Percentiles rank a stretch among this genome's conserved stretches.
Evolutionary conservation across 2,888 invertebrate genomes (phyloP).

Genomic region (Aporophyla nigra): DNA sequence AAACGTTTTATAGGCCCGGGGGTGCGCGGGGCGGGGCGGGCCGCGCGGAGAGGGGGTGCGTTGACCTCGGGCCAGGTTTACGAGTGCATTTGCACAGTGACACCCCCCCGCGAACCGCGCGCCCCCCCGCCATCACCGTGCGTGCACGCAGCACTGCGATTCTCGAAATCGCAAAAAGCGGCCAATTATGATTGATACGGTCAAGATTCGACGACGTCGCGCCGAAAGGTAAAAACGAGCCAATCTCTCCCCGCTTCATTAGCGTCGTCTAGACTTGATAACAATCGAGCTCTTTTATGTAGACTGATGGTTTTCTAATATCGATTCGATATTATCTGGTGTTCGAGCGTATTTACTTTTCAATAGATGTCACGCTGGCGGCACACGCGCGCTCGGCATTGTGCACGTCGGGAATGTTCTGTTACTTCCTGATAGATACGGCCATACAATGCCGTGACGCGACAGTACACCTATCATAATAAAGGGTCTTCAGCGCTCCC

Average conservation of each 20-base stretch:
- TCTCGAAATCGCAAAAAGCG: slow-evolving; percentile 83
- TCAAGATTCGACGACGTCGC: slow-evolving; percentile 74
- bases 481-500: slow-evolving; percentile 55
- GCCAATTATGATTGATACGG: slow-evolving; percentile 88
- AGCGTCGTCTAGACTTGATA: slow-evolving; percentile 71
- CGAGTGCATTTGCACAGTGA: slow-evolving; percentile 90
- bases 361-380: slow-evolving; percentile 44
- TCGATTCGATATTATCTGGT: slow-evolving; percentile 49
- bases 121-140: slow-evolving; percentile 70
- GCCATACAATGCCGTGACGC: slow-evolving; percentile 57
- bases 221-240: slow-evolving; percentile 80
- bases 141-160: slow-evolving; percentile 83
- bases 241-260: slow-evolving; percentile 69
- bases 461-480: slow-evolving; percentile 57
- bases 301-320: slow-evolving; percentile 55
- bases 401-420: slow-evolving; percentile 58
- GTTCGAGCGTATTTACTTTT: slow-evolving; percentile 47
- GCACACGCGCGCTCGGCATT: slow-evolving; percentile 45
- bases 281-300: slow-evolving; percentile 57
- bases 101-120: slow-evolving; percentile 79
- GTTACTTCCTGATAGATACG: slow-evolving; percentile 68
- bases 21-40: slow-evolving; percentile 71
- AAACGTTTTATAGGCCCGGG: slow-evolving; percentile 80
- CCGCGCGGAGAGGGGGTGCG: slow-evolving; percentile 80
- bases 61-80: slow-evolving; percentile 87